Evolutionary conservation across 2,113 vertebrate species (phyloP).

Genomic region (Orthonyx spaldingii): DNA sequence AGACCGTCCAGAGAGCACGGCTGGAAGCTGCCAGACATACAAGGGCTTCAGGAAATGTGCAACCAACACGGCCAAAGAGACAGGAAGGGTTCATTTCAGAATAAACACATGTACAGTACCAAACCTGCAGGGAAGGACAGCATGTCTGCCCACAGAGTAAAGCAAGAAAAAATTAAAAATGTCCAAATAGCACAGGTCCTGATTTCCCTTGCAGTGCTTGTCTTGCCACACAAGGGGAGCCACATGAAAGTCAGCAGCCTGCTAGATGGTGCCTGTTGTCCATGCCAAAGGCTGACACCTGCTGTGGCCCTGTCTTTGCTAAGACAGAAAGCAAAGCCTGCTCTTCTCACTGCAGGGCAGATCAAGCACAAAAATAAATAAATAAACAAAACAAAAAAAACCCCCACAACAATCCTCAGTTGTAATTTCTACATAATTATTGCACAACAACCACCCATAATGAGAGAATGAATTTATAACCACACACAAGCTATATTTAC

Average conservation of each 20-base stretch:
- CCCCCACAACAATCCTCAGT: not conserved
- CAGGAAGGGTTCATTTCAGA: not conserved
- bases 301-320: not conserved
- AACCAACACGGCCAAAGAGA: not conserved
- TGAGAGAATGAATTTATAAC: conserved; percentile 47
- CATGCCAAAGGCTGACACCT: not conserved
- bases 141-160: not conserved
- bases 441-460: conserved; percentile 6
- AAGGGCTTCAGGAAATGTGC: not conserved
- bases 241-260: not conserved
- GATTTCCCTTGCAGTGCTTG: accelerated
- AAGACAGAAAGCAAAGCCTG: not conserved
- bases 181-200: not conserved
- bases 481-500: conserved; percentile 35
- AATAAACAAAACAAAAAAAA: not conserved
- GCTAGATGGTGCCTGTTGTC: not conserved
- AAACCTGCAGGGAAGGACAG: not conserved
- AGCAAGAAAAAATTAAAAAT: not conserved
- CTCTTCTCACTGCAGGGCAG: not conserved
- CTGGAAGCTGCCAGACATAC: not conserved
- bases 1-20: not conserved
- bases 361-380: not conserved
- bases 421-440: conserved; percentile 41
- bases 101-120: not conserved
- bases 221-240: not conserved